Evolutionary conservation across 2,797 vertebrate genomes (phyloP), one percentile per base, ranked within the genome.

Genomic region (Periparus ater): DNA sequence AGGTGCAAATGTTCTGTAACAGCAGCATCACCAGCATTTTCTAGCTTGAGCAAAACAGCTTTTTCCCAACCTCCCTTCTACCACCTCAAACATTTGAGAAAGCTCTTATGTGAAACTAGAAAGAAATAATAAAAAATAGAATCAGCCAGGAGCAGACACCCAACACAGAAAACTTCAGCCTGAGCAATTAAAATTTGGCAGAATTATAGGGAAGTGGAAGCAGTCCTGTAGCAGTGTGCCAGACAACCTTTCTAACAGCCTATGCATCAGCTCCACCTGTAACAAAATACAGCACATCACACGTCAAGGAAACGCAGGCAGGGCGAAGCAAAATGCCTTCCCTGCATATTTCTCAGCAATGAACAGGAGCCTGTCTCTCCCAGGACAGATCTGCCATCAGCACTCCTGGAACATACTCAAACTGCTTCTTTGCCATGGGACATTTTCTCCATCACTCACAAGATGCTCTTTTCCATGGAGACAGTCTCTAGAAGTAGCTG

Each of bases 141-240:
- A 78, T 36, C 54, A 88, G 30, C 48, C 57, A 93, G 53, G 19
- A 90, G 38, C 71, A 95, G 83, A 79, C 74, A 91, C 17, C 51
- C 70, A 85, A 70, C 57, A 61, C 48, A 83, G 85, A 95, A 88
- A 93, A 80, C 61, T 82, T 88, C 57, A 91, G 57, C 38, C 71
- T 82, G 12, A 95, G 74, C 65, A 89, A 90, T 82, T 94, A 91
- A 79, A 95, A 87, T 79, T 18, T 95, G 94, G 85, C 89, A 94
- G 85, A 95, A 79, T 79, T 82, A 61, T 65, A 85, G 84, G 63
- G 26, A 93, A 91, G 50, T 51, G 38, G 68, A 93, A 91, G 48
- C 80, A 93, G 65, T 34, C 74, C 45, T 65, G 21, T 18, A 89
- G 50, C 10, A 1, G 57, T 1, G 2, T 82, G 74, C 91, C 85